Evolutionary conservation across 1,140 invertebrate species (phyloP).

Genomic region (Drosophila simulans): DNA sequence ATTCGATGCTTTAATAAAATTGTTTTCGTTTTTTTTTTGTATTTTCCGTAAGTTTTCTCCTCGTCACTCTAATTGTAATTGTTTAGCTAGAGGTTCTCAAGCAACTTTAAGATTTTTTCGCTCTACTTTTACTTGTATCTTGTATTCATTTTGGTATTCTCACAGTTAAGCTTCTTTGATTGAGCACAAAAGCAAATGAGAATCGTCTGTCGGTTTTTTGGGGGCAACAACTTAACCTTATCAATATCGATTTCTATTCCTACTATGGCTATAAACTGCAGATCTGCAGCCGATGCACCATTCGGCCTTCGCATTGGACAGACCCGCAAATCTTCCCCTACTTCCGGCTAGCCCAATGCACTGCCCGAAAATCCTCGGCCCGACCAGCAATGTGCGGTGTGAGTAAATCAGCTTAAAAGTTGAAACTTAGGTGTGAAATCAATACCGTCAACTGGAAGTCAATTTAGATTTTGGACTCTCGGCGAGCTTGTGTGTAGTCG

Average conservation of each 20-base stretch:
- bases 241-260: conserved; percentile 40
- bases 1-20: conserved; percentile 82
- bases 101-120: conserved; percentile 37
- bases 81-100: conserved; percentile 46
- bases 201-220: conserved; percentile 53
- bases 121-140: conserved; percentile 53
- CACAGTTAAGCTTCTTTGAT: conserved; percentile 84
- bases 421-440: conserved; percentile 3
- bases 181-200: conserved; percentile 83
- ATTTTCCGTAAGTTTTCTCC: conserved; percentile 11
- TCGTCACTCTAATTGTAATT: conserved; percentile 43
- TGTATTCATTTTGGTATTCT: conserved; percentile 75
- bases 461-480: conserved; percentile 66
- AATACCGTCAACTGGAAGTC: conserved; percentile 62
- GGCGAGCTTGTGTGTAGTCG: too few species aligned
- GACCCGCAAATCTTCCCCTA: conserved; percentile 80
- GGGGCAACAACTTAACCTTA: conserved; percentile 57
- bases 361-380: conserved; percentile 5
- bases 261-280: conserved; percentile 43
- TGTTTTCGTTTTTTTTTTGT: conserved; percentile 39
- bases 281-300: not conserved
- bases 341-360: conserved; percentile 59
- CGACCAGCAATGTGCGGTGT: conserved; percentile 13
- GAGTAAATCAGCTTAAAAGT: conserved; percentile 16
- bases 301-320: conserved; percentile 56